phyloP scores from a whole-genome alignment of 2,113 vertebrate genomes.

The Hepsetus odoe region DNA sequence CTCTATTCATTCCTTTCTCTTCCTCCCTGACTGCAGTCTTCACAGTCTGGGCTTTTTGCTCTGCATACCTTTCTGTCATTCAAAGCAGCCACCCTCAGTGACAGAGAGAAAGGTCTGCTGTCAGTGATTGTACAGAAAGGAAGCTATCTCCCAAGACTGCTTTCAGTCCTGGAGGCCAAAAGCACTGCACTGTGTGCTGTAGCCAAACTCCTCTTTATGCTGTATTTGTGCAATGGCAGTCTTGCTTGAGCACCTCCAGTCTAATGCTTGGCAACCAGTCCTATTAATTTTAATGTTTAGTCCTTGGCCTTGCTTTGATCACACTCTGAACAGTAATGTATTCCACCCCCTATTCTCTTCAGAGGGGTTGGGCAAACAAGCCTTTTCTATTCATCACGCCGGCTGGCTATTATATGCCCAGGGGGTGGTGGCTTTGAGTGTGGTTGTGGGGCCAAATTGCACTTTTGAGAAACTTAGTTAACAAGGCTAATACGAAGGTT shows the following conservation, averaged over 20 bases:
- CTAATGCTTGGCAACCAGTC: conserved; percentile 18
- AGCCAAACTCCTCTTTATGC: neutral
- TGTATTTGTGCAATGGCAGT: conserved; percentile 12
- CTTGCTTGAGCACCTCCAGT: conserved; percentile 7
- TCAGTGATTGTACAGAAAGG: neutral
- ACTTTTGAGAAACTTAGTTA: conserved; percentile 15
- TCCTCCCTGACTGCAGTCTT: conserved; percentile 10
- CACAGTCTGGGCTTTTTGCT: neutral
- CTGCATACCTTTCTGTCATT: neutral
- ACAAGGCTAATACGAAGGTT: conserved; percentile 11
- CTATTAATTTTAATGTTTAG: conserved; percentile 51
- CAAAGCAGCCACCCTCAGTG: conserved; percentile 6
- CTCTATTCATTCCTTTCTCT: conserved; percentile 21
- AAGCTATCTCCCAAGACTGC: conserved; percentile 12
- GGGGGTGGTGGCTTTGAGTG: conserved; percentile 3
- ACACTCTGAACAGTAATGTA: conserved; percentile 56
- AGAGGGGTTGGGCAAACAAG: neutral
- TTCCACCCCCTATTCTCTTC: conserved; percentile 37
- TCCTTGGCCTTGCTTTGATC: conserved; percentile 52
- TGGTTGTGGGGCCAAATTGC: conserved; percentile 2
- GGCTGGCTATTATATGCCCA: conserved; percentile 30
- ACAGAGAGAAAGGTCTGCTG: conserved; percentile 26
- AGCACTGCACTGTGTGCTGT: neutral
- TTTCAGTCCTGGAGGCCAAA: neutral
- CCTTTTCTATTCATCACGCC: conserved; percentile 48